Percentiles rank a stretch among this genome's conserved stretches.
These are phyloP conservation scores for Paramuricea clavata DNA, from an alignment of 92 coral and sea anemone genomes.

Conservation along the genomic window DNA sequence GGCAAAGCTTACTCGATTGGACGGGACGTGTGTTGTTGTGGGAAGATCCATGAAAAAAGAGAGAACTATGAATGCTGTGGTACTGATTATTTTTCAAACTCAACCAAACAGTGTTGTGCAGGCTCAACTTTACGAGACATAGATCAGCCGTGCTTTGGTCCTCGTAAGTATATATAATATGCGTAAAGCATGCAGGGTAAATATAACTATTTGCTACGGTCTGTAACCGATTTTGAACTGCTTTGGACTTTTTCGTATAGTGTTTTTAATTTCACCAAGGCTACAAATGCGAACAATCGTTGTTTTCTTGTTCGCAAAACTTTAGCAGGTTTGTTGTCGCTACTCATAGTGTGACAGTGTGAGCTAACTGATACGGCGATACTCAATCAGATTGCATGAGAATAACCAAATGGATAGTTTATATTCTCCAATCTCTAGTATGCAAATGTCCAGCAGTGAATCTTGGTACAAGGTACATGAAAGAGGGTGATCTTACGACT, in stretches of 20 bases:
- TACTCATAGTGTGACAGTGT: too few relatives aligned
- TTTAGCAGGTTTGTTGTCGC: too few relatives aligned
- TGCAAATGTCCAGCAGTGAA: slow-evolving; percentile 9
- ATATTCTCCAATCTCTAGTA: background rate
- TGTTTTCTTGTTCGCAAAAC: background rate
- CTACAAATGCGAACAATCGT: too few relatives aligned
- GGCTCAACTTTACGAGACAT: background rate
- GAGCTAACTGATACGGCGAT: too few relatives aligned
- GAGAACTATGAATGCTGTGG: slow-evolving; percentile 1
- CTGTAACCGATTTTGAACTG: too few relatives aligned
- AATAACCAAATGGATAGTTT: too few relatives aligned
- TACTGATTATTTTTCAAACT: background rate
- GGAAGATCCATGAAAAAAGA: background rate
- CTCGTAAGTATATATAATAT: background rate
- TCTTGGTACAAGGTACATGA: background rate
- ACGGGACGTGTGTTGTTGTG: slow-evolving; percentile 10
- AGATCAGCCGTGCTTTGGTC: slow-evolving; percentile 11
- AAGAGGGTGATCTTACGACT: background rate
- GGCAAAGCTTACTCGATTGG: background rate
- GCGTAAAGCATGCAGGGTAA: too few relatives aligned
- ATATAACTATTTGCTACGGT: too few relatives aligned
- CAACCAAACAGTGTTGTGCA: slow-evolving; percentile 14
- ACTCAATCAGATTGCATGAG: background rate
- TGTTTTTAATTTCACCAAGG: too few relatives aligned
- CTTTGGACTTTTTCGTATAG: background rate